Evolutionary conservation across 2,113 vertebrate species (phyloP), one percentile per base, ranked within the genome.

Genomic region (Myocastor coypus): DNA sequence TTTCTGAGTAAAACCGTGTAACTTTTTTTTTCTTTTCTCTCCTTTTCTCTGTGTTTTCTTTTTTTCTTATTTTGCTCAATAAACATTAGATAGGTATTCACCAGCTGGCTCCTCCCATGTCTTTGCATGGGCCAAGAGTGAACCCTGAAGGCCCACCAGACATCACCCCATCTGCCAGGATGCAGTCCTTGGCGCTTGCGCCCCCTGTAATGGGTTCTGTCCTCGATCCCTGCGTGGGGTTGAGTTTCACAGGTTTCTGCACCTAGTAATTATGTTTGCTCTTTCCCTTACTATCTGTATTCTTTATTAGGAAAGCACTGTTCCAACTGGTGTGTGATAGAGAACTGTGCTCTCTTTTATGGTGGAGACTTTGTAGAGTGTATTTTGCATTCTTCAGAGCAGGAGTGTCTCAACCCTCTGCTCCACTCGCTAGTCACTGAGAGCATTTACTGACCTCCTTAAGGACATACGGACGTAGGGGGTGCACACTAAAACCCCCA

Each of bases 131-230:
- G 10, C 4, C 71, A 73, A 42, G 37, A 73, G 20, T 20, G 16
- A 8, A 46, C 46, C 46, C 46, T 40, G n/a, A 19, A 22, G 30
- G 64, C 3, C 12, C 12, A 1, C 30, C 16, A 30, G 66, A n/a
- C 66, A 19, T n/a, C 66, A n/a, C 7, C 0, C 16, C 34, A 20
- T 4, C 68, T 69, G 34, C n/a, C 68, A 8, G n/a, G 16, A 19
- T 8, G 24, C 30, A 32, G 32, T 1, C 64, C 32, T 19, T 0
- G 0, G 28, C 19, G 2, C 12, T 30, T 19, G 12, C 6, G 7
- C 22, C 13, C 12, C 3, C 34, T 24, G 5, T 52, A 34, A 50
- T 46, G 14, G 8, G 1, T 7, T 24, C 52, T 46, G 50, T 19
- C 46, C 32, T 46, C 20, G 57, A 59, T 22, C 69, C 3, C 63